Conservation (phyloP, 2,888 invertebrate species). For the Tetramorium bicarinatum region DNA sequence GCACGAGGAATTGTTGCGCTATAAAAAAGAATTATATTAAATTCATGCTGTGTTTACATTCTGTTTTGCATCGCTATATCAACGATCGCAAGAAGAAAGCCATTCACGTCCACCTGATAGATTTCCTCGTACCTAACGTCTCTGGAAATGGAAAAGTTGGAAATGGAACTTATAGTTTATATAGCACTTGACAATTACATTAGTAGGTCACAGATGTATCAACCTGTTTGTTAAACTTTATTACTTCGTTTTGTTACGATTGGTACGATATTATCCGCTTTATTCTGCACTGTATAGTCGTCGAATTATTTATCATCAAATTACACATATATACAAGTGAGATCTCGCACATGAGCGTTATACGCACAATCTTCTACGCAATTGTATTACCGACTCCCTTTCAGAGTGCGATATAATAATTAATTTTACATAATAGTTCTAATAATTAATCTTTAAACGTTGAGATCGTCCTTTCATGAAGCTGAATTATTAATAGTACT, state of each 20-base stretch:
- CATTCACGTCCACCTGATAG: conserved; percentile 1
- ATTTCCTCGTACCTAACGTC: conserved; percentile 24
- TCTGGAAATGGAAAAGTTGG: conserved; percentile 40
- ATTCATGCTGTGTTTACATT: conserved; percentile 29
- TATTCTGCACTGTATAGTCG: conserved; percentile 10
- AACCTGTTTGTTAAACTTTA: conserved; percentile 49
- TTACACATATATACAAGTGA: neutral
- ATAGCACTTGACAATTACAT: conserved; percentile 43
- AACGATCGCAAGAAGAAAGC: neutral
- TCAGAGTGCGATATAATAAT: neutral
- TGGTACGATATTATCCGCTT: conserved; percentile 15
- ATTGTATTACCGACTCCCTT: neutral
- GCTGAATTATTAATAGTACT: conserved; percentile 8
- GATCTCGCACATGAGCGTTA: neutral
- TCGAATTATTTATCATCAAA: conserved; percentile 46
- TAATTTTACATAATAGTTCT: neutral
- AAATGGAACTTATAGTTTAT: conserved; percentile 13
- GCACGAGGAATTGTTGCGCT: neutral
- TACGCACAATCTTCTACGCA: neutral
- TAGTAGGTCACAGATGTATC: conserved; percentile 53
- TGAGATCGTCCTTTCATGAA: neutral
- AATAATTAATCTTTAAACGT: conserved; percentile 7
- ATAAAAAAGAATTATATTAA: conserved; percentile 19
- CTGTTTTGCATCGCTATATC: neutral
- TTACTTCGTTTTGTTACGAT: conserved; percentile 35